phyloP scores from a whole-genome alignment of 2,113 vertebrate genomes.

The Orientallactaga bullata region DNA sequence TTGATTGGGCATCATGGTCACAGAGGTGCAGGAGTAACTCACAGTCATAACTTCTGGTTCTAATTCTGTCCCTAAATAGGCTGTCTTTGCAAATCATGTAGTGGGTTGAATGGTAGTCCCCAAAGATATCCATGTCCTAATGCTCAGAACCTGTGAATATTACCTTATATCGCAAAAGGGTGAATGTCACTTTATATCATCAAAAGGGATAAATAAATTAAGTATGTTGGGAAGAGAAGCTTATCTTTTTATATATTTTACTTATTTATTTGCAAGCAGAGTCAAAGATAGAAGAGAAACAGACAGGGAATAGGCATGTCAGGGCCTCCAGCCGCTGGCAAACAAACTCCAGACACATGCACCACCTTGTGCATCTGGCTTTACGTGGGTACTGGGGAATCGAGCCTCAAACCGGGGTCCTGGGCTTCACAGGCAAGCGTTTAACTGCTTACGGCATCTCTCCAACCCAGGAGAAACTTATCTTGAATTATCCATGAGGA shows the following conservation, averaged over 20 bases:
- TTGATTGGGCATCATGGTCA: too few relatives aligned
- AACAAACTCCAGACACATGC: too few relatives aligned
- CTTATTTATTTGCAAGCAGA: too few relatives aligned
- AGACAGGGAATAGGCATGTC: too few relatives aligned
- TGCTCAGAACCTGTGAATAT: background rate
- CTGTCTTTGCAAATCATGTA: background rate
- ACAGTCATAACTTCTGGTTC: background rate
- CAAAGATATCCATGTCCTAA: background rate
- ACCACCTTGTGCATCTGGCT: too few relatives aligned
- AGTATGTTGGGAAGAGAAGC: background rate
- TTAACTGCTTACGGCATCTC: too few relatives aligned
- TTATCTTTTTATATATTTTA: background rate
- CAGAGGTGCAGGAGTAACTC: too few relatives aligned
- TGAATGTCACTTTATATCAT: background rate
- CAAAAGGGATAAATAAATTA: background rate
- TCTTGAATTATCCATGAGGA: background rate
- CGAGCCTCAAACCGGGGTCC: too few relatives aligned
- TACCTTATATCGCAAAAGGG: background rate
- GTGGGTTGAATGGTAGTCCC: background rate
- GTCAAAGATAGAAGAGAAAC: too few relatives aligned
- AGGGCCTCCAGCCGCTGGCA: too few relatives aligned
- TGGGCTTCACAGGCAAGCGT: too few relatives aligned
- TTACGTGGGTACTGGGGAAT: too few relatives aligned
- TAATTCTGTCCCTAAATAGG: background rate
- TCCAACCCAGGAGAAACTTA: background rate